Evolutionary conservation across 2,888 invertebrate species (phyloP).

Genomic region (Ennomos erosarius): DNA sequence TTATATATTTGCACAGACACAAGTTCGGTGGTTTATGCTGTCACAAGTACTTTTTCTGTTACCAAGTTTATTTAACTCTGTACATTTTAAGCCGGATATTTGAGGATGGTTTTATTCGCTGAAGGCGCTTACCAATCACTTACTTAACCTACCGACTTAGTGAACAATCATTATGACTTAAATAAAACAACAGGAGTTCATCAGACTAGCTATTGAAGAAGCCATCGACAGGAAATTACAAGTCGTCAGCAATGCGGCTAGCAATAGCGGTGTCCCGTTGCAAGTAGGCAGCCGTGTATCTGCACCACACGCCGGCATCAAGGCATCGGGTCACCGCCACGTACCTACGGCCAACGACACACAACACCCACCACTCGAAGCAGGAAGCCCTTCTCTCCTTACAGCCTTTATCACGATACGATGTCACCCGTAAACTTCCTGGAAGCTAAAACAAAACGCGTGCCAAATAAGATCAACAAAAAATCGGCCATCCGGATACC

Average conservation of each 20-base stretch:
- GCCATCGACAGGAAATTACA: conserved; percentile 63
- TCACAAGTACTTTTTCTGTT: too few relatives aligned
- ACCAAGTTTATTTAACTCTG: too few relatives aligned
- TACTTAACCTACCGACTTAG: too few relatives aligned
- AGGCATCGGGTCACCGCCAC: conserved; percentile 39
- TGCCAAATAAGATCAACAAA: conserved; percentile 61
- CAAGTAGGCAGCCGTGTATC: conserved; percentile 46
- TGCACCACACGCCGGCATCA: conserved; percentile 25
- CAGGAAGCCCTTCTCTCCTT: conserved; percentile 63
- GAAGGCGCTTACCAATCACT: too few relatives aligned
- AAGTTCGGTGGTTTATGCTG: too few relatives aligned
- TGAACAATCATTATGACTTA: conserved; percentile 2
- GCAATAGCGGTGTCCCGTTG: conserved; percentile 68
- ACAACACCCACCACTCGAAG: conserved; percentile 50
- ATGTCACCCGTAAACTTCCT: conserved; percentile 26
- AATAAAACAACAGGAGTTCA: conserved; percentile 16
- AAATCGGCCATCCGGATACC: conserved; percentile 55
- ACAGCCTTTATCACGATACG: conserved; percentile 43
- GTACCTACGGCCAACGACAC: conserved; percentile 43
- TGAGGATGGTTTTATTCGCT: too few relatives aligned
- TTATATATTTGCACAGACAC: too few relatives aligned
- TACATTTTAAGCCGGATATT: too few relatives aligned
- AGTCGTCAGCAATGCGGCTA: conserved; percentile 55
- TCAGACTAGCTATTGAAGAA: conserved; percentile 36
- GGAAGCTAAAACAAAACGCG: conserved; percentile 61